phyloP scores from a whole-genome alignment of 2,888 invertebrate genomes.

The Chymomyza procnemis region DNA sequence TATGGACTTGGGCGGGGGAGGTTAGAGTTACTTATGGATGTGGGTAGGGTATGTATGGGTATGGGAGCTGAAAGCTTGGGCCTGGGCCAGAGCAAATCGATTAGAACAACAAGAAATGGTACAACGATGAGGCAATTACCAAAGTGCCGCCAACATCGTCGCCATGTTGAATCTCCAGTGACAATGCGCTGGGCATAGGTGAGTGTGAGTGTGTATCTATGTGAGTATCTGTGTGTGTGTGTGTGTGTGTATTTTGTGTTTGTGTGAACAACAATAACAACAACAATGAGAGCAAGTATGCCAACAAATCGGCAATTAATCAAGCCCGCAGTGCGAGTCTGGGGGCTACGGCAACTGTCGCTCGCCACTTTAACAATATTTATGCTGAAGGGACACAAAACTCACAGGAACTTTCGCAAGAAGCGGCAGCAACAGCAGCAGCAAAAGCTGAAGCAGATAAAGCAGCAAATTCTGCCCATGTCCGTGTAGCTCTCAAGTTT shows the following conservation, averaged over 20 bases:
- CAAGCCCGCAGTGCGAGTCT: conserved; percentile 43
- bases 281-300: conserved; percentile 53
- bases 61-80: conserved; percentile 11
- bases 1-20: background rate
- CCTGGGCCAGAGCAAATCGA: conserved; percentile 50
- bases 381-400: conserved; percentile 38
- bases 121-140: conserved; percentile 70
- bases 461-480: conserved; percentile 6
- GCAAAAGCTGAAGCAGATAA: conserved; percentile 21
- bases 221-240: conserved; percentile 8
- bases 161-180: conserved; percentile 43
- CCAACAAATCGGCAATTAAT: conserved; percentile 72
- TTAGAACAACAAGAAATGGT: conserved; percentile 69
- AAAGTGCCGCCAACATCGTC: conserved; percentile 42
- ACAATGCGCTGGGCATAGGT: conserved; percentile 45
- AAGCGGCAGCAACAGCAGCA: background rate
- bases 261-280: conserved; percentile 18
- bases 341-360: conserved; percentile 38
- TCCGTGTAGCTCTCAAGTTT: conserved; percentile 36
- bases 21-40: background rate
- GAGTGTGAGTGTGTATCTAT: conserved; percentile 20
- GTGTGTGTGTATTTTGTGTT: conserved; percentile 11
- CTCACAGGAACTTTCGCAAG: background rate
- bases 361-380: conserved; percentile 66
- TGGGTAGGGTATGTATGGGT: background rate